Evolutionary conservation across 2,797 vertebrate species (phyloP), one percentile per base, ranked within the genome.

Genomic region (Pteropus rufus): DNA sequence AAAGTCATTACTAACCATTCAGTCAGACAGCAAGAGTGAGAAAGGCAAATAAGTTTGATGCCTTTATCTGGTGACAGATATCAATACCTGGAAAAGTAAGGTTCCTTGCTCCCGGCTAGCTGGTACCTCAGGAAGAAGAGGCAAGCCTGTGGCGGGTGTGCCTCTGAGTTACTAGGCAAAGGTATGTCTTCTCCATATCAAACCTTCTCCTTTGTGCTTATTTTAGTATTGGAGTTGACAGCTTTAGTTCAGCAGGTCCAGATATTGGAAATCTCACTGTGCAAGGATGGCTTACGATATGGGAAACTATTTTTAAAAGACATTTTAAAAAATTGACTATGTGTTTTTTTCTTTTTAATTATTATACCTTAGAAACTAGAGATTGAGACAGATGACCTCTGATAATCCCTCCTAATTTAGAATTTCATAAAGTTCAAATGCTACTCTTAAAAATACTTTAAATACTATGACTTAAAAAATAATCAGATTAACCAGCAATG

Each of bases 361-460:
- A 76, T 44, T 87, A 56, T 70, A 39, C 41, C 84, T 91, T 86
- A 60, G 73, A 93, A 85, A 64, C 49, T 52, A 52, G 29, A 84
- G 18, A 18, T 93, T 62, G 86, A 46, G 21, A 79, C 3, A 36
- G 29, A 94, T 77, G 52, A 75, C 62, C 77, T 95, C 77, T 73
- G 76, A 18, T 65, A 87, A 69, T 65, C 8, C 18, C 46, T 85
- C 44, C n/a, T 81, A 77, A 29, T 73, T 87, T 72, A 87, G 60
- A 92, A 89, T 84, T 90, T 64, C 72, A 26, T 58, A 34, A 79
- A 93, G 56, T 87, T 79, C 41, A 96, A 89, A 70, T 54, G 16
- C 31, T 84, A 64, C 76, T 80, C 60, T 92, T 91, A 85, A 96
- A 86, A 93, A 85, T 87, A 70, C 64, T 86, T 89, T 31, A 60